Percentiles rank a stretch among this genome's conserved stretches.
These are phyloP conservation scores for Seira ritae DNA, from an alignment of 2,888 invertebrate species.

Conservation along the genomic window DNA sequence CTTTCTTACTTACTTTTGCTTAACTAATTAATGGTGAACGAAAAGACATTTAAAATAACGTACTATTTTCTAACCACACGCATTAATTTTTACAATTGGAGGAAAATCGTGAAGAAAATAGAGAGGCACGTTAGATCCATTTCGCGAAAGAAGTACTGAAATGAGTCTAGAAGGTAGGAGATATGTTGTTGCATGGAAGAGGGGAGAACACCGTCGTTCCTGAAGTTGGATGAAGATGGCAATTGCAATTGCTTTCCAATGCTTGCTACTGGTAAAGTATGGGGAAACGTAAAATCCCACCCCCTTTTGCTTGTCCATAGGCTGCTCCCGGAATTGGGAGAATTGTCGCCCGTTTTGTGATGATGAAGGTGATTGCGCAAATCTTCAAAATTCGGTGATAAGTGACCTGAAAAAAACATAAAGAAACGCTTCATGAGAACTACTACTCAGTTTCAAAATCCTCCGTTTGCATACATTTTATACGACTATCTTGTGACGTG, in stretches of 20 bases:
- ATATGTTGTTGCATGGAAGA: slow-evolving; percentile 44
- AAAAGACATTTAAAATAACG: too few species aligned
- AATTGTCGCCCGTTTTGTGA: slow-evolving; percentile 45
- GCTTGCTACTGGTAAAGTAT: too few species aligned
- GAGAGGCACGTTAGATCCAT: slow-evolving; percentile 64
- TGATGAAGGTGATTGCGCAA: slow-evolving; percentile 65
- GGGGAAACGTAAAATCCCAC: too few species aligned
- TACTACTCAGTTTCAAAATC: too few species aligned
- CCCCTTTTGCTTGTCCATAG: too few species aligned
- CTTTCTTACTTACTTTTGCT: too few species aligned
- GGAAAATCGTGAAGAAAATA: slow-evolving; percentile 67
- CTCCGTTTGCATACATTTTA: too few species aligned
- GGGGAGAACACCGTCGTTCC: slow-evolving; percentile 33
- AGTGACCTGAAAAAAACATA: slow-evolving; percentile 60
- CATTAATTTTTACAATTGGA: too few species aligned
- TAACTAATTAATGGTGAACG: too few species aligned
- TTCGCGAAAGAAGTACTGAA: slow-evolving; percentile 32
- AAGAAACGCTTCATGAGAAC: background rate
- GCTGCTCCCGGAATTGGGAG: slow-evolving; percentile 48
- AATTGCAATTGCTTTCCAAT: slow-evolving; percentile 37
- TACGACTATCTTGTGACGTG: too few species aligned
- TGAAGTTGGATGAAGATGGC: slow-evolving; percentile 41
- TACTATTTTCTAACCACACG: too few species aligned
- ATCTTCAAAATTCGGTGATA: slow-evolving; percentile 65
- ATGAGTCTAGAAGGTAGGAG: slow-evolving; percentile 31